phyloP scores from a whole-genome alignment of 2,888 invertebrate species.

The Melitaea athalia region DNA sequence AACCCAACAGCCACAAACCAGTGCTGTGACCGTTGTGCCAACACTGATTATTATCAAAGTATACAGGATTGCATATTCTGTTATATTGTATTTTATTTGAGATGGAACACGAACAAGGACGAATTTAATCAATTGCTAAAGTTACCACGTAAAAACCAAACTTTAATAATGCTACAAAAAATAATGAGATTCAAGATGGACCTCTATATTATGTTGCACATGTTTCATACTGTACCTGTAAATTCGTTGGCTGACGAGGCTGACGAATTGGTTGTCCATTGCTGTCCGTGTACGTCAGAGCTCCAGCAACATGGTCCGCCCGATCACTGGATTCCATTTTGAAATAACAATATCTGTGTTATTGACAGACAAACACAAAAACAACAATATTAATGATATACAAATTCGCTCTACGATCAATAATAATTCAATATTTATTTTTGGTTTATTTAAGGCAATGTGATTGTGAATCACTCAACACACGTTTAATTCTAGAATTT shows the following conservation, averaged over 20 bases:
- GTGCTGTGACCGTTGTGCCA: no score
- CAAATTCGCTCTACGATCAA: neutral
- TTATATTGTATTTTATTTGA: no score
- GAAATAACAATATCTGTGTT: neutral
- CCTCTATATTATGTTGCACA: no score
- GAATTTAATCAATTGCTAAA: no score
- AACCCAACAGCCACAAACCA: no score
- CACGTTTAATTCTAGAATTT: slow-evolving; percentile 9
- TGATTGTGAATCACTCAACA: neutral
- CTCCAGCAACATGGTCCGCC: slow-evolving; percentile 52
- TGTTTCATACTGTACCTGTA: slow-evolving; percentile 56
- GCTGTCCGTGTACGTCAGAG: slow-evolving; percentile 50
- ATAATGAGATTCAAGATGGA: no score
- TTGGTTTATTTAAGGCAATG: neutral
- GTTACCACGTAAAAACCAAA: no score
- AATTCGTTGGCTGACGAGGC: slow-evolving; percentile 59
- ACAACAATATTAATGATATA: neutral
- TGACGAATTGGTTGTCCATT: neutral
- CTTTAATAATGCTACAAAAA: no score
- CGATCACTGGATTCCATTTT: slow-evolving; percentile 62
- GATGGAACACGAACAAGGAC: no score
- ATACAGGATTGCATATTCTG: no score
- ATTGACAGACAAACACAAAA: neutral
- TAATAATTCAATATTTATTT: neutral
- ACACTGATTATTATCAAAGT: no score